Evolutionary conservation across 2,888 invertebrate genomes (phyloP).

Genomic region (Melieria picta): DNA sequence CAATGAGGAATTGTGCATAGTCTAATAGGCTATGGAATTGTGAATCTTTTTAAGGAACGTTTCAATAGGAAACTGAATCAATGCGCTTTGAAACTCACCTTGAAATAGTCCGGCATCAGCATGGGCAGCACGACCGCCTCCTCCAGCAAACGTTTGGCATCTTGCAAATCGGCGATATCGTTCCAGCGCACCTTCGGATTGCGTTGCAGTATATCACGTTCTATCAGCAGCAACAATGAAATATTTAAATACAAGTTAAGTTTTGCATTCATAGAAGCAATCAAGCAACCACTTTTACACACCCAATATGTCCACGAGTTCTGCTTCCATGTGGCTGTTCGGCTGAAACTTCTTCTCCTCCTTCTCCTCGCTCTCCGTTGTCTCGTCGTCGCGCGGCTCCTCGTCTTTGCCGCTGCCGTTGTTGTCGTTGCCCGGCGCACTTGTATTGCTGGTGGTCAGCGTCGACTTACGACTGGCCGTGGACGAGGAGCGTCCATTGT

Average conservation of each 20-base stretch:
- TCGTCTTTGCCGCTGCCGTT: slow-evolving; percentile 69
- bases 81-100: slow-evolving; percentile 69
- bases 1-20: too few relatives aligned
- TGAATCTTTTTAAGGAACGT: background rate
- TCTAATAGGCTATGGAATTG: too few relatives aligned
- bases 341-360: slow-evolving; percentile 90
- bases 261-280: background rate
- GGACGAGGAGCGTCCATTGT: slow-evolving; percentile 37
- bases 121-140: slow-evolving; percentile 98
- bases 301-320: slow-evolving; percentile 92
- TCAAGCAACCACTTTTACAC: slow-evolving; percentile 38
- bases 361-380: slow-evolving; percentile 77
- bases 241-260: slow-evolving; percentile 13
- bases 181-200: slow-evolving; percentile 97
- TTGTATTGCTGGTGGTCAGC: slow-evolving; percentile 21
- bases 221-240: slow-evolving; percentile 65
- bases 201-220: slow-evolving; percentile 96
- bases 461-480: slow-evolving; percentile 44
- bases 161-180: slow-evolving; percentile 89
- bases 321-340: slow-evolving; percentile 81
- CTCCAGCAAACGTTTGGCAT: slow-evolving; percentile 90
- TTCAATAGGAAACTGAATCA: background rate
- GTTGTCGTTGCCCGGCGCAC: slow-evolving; percentile 43
- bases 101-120: slow-evolving; percentile 98
- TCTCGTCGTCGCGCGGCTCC: slow-evolving; percentile 71